These are phyloP conservation scores for Myotis brandtii DNA, from an alignment of 2,113 vertebrate species.

Conservation along the genomic window DNA sequence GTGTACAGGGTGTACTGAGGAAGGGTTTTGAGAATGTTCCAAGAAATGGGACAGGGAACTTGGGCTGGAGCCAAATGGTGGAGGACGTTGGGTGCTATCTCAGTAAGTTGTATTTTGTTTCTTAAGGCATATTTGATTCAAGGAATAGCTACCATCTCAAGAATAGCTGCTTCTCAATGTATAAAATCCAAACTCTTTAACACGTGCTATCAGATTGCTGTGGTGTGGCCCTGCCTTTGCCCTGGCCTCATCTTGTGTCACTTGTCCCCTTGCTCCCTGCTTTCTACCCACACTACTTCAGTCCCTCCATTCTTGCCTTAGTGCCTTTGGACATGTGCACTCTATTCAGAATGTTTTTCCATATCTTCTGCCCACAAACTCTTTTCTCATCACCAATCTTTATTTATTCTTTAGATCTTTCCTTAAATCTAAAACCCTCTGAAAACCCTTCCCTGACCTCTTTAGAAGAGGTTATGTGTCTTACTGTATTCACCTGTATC, in stretches of 20 bases:
- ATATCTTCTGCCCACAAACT: neutral
- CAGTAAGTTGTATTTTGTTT: neutral
- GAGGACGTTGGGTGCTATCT: neutral
- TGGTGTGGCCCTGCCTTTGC: neutral
- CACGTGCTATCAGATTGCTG: neutral
- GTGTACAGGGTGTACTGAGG: rapidly evolving
- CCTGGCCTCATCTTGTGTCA: neutral
- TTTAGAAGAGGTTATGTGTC: neutral
- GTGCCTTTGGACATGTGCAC: too few species aligned
- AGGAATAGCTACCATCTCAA: neutral
- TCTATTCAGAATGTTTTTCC: neutral
- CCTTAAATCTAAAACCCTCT: neutral
- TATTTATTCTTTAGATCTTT: neutral
- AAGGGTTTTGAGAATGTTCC: neutral
- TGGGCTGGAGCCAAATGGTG: neutral
- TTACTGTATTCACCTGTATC: neutral
- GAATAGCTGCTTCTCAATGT: neutral
- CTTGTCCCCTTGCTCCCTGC: neutral
- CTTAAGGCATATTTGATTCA: neutral
- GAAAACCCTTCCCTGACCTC: neutral
- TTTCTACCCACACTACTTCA: neutral
- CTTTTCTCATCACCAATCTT: neutral
- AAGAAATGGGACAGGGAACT: neutral
- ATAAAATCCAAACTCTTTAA: neutral
- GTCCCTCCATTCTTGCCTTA: neutral